A percentile compares a stretch with the other conserved stretches of the same genome.
These are phyloP conservation scores for Auanema sp. DNA, from an alignment of 2,888 invertebrate species.

Conservation along the genomic window DNA sequence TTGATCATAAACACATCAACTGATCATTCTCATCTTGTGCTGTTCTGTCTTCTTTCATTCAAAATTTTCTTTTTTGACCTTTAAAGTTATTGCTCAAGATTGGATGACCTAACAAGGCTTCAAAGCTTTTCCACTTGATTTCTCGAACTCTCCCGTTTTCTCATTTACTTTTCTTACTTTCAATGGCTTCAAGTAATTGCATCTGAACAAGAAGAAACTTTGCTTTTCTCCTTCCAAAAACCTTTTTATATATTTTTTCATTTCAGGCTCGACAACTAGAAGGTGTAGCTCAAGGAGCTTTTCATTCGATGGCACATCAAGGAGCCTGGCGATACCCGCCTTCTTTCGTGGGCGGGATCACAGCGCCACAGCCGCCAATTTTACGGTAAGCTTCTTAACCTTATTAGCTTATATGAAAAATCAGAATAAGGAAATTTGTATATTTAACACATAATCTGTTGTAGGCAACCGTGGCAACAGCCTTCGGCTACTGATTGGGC, in stretches of 20 bases:
- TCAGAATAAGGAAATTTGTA: neutral
- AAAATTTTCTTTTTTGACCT: slow-evolving; percentile 7
- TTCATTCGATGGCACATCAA: slow-evolving; percentile 18
- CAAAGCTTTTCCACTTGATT: too few species aligned
- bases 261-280: slow-evolving; percentile 18
- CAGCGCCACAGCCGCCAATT: slow-evolving; percentile 8
- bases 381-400: slow-evolving; percentile 8
- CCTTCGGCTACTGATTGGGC: slow-evolving; percentile 2
- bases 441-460: neutral
- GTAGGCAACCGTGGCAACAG: slow-evolving; percentile 12
- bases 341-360: slow-evolving; percentile 11
- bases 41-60: neutral
- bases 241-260: slow-evolving; percentile 1
- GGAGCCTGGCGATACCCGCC: slow-evolving; percentile 2
- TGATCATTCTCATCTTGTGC: neutral
- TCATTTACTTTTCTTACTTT: too few species aligned
- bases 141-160: too few species aligned
- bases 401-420: neutral
- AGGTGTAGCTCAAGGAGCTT: slow-evolving; percentile 12
- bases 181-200: neutral
- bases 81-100: neutral
- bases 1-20: neutral
- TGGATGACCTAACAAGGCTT: too few species aligned
- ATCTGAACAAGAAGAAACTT: neutral
- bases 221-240: neutral